phyloP scores from a whole-genome alignment of 2,888 invertebrate species.

The Drosophila mimica region DNA sequence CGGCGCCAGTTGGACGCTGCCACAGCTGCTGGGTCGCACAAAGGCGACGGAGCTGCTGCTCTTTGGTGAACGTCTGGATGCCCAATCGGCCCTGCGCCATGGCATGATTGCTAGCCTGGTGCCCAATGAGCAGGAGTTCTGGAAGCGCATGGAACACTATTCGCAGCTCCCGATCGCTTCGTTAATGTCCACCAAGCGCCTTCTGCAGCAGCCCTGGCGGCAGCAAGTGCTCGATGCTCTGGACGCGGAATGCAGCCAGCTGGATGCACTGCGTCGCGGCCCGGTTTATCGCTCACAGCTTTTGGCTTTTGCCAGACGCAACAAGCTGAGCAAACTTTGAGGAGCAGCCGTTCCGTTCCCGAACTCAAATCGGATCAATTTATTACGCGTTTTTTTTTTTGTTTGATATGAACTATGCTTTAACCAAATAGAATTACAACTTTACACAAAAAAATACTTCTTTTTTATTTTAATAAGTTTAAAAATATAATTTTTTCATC shows the following conservation, averaged over 20 bases:
- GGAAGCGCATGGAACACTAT: conserved; percentile 86
- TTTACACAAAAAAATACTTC: not conserved
- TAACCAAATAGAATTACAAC: not conserved
- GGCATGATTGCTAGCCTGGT: conserved; percentile 93
- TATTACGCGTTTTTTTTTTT: not conserved
- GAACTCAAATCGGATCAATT: not conserved
- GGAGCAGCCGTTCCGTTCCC: not conserved
- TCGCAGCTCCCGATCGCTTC: conserved; percentile 86
- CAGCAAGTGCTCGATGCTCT: conserved; percentile 88
- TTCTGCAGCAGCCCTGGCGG: conserved; percentile 87
- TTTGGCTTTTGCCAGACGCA: conserved; percentile 44
- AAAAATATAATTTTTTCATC: not conserved
- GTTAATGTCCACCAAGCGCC: conserved; percentile 89
- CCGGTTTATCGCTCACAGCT: conserved; percentile 43
- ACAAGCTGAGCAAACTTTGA: conserved; percentile 42
- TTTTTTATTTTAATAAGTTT: not conserved
- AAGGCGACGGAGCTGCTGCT: conserved; percentile 88
- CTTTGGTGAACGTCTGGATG: conserved; percentile 91
- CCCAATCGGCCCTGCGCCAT: conserved; percentile 90
- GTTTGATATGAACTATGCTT: no score
- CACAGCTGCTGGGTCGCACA: conserved; percentile 91
- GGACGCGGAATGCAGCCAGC: conserved; percentile 88
- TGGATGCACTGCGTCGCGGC: conserved; percentile 82
- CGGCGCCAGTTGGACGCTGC: conserved; percentile 93
- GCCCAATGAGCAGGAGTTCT: conserved; percentile 87